These are phyloP conservation scores for Halichoeres trimaculatus DNA, from an alignment of 2,113 vertebrate genomes.

Conservation along the genomic window DNA sequence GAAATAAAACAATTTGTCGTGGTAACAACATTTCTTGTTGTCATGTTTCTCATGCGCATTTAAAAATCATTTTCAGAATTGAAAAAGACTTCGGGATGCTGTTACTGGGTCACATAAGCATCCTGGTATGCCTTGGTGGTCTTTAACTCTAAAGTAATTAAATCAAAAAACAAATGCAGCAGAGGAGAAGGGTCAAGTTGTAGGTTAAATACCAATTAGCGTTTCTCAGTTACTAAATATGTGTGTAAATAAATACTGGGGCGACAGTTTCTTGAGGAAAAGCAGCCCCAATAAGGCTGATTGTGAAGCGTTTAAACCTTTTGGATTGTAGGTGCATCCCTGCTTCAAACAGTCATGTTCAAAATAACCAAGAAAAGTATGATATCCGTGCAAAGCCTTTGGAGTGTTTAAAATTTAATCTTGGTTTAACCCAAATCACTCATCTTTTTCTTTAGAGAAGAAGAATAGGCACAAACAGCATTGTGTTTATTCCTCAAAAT, in stretches of 20 bases:
- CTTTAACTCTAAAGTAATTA: conserved; percentile 1
- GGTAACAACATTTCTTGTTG: no score
- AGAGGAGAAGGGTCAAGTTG: conserved; percentile 16
- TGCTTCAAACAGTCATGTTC: not conserved
- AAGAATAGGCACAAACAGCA: not conserved
- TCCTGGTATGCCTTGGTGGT: conserved; percentile 4
- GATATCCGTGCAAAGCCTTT: not conserved
- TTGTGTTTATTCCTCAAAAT: not conserved
- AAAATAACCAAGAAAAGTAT: not conserved
- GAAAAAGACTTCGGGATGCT: not conserved
- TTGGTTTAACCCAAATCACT: not conserved
- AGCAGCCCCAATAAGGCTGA: not conserved
- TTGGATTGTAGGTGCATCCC: not conserved
- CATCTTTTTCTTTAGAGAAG: not conserved
- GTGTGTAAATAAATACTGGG: conserved; percentile 6
- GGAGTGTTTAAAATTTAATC: not conserved
- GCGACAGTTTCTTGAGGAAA: not conserved
- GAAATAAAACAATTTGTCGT: no score
- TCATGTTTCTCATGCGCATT: not conserved
- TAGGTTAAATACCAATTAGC: conserved; percentile 27
- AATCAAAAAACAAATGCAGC: conserved; percentile 13
- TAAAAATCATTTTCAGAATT: not conserved
- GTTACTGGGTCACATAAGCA: conserved; percentile 10
- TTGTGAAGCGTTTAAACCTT: not conserved
- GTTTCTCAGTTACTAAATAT: conserved; percentile 4